Conservation (phyloP, 2,888 invertebrate species). For the Oscheius sp. region DNA sequence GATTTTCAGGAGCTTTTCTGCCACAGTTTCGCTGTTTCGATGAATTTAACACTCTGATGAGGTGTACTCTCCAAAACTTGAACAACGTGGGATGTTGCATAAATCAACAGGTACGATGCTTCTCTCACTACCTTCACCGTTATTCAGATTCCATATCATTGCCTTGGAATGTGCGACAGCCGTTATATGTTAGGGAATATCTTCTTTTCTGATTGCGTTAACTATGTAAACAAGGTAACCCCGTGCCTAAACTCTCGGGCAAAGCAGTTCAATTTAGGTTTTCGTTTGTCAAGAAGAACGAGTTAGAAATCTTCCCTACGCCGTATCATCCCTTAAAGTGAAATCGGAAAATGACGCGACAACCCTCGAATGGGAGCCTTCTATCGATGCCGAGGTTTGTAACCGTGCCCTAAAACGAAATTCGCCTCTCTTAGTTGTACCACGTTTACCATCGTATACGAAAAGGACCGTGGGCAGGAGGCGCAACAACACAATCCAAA, state of each 20-base stretch:
- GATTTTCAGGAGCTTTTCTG: conserved; percentile 37
- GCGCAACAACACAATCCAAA: conserved; percentile 23
- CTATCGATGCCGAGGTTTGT: conserved; percentile 39
- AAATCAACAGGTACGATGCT: conserved; percentile 36
- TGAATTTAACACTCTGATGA: conserved; percentile 46
- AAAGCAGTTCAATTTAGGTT: conserved; percentile 35
- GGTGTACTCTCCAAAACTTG: conserved; percentile 41
- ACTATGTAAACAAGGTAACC: conserved; percentile 31
- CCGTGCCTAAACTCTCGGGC: neutral
- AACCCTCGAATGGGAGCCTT: conserved; percentile 38
- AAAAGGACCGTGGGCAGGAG: conserved; percentile 34
- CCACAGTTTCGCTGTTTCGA: conserved; percentile 37
- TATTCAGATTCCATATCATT: conserved; percentile 49
- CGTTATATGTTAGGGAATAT: conserved; percentile 14
- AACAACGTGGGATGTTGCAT: conserved; percentile 54
- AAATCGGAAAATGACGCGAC: conserved; percentile 2
- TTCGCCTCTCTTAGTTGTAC: conserved; percentile 35
- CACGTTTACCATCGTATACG: conserved; percentile 41
- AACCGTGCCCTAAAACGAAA: neutral
- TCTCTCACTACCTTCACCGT: neutral
- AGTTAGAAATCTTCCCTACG: conserved; percentile 38
- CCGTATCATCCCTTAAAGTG: conserved; percentile 34
- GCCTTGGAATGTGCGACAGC: conserved; percentile 56
- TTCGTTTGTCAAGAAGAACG: conserved; percentile 46
- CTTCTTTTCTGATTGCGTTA: conserved; percentile 25